Percentiles rank a stretch among this genome's conserved stretches.
phyloP scores from a whole-genome alignment of 2,113 vertebrate species.

The Chunga burmeisteri region DNA sequence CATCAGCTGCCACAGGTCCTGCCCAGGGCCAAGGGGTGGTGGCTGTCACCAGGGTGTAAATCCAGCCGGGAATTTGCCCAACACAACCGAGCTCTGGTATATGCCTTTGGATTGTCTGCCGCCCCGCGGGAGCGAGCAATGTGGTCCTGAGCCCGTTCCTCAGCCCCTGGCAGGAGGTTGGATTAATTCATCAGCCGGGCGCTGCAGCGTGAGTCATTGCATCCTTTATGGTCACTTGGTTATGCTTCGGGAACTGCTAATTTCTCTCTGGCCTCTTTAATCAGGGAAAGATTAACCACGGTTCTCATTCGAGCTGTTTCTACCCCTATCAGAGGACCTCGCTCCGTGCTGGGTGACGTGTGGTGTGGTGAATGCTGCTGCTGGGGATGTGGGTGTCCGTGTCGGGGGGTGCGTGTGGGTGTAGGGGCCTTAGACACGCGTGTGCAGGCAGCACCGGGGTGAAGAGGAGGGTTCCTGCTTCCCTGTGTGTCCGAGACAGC shows the following conservation, averaged over 20 bases:
- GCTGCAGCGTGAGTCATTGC: conserved; percentile 17
- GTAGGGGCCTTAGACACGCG: accelerated
- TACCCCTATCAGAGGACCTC: too few relatives aligned
- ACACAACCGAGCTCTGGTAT: background rate
- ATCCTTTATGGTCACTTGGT: background rate
- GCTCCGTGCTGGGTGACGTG: accelerated
- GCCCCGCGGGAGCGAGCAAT: background rate
- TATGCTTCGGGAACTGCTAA: background rate
- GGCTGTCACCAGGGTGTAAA: background rate
- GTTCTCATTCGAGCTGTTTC: background rate
- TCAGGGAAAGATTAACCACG: background rate
- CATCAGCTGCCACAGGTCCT: background rate
- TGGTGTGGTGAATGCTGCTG: accelerated
- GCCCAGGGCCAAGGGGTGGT: accelerated
- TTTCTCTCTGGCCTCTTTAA: background rate
- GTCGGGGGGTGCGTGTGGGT: background rate
- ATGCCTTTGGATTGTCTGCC: background rate
- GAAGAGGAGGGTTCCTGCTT: background rate
- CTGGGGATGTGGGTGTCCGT: accelerated
- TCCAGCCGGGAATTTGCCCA: background rate
- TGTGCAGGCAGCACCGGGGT: background rate
- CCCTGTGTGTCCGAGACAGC: accelerated
- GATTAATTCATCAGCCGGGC: background rate
- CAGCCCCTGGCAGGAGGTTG: background rate
- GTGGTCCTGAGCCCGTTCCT: background rate